Evolutionary conservation across 2,888 invertebrate genomes (phyloP).

Genomic region (Caenorhabditis sinica): DNA sequence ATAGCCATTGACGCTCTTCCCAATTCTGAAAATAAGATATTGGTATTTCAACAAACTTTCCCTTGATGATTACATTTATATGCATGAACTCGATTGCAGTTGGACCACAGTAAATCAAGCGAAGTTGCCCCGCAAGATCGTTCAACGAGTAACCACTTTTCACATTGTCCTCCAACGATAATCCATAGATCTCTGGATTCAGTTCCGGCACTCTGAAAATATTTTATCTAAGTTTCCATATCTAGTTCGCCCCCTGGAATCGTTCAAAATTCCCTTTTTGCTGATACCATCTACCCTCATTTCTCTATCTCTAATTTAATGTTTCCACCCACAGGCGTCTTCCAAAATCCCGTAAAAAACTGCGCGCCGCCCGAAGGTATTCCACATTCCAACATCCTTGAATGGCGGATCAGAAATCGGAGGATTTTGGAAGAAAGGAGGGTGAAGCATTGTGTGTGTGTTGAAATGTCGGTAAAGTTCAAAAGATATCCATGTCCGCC

Average conservation of each 20-base stretch:
- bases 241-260: background rate
- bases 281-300: conserved; percentile 33
- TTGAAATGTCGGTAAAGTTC: conserved; percentile 45
- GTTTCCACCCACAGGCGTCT: background rate
- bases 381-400: conserved; percentile 48
- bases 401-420: conserved; percentile 58
- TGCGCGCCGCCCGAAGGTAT: conserved; percentile 36
- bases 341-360: conserved; percentile 57
- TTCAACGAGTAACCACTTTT: conserved; percentile 66
- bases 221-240: background rate
- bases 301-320: conserved; percentile 23
- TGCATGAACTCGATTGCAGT: conserved; percentile 83
- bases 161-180: conserved; percentile 68
- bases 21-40: conserved; percentile 72
- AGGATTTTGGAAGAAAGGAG: background rate
- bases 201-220: conserved; percentile 78
- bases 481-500: conserved; percentile 27
- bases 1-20: conserved; percentile 79
- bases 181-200: conserved; percentile 77
- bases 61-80: conserved; percentile 66
- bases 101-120: conserved; percentile 78
- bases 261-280: conserved; percentile 16
- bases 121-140: conserved; percentile 74
- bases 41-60: background rate
- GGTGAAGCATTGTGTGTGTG: conserved; percentile 13